These are phyloP conservation scores for Ancistrus triradiatus DNA, from an alignment of 2,113 vertebrate genomes.

Conservation along the genomic window DNA sequence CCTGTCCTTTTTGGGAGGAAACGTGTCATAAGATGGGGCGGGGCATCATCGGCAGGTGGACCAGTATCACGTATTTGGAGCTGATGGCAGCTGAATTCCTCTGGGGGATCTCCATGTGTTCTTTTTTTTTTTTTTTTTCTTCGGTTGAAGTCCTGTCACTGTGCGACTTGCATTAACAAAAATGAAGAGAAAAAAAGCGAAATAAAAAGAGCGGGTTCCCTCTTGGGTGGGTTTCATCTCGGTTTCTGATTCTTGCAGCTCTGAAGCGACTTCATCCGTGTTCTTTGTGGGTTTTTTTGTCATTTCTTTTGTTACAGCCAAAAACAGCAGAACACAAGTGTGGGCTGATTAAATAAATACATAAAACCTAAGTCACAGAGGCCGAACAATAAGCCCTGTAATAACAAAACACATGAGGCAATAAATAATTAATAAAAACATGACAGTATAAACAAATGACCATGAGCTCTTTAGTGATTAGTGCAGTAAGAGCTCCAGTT, in stretches of 20 bases:
- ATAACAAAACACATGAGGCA: too few species aligned
- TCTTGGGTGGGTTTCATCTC: constrained; percentile 22
- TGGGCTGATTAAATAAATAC: too few species aligned
- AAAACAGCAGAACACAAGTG: too few species aligned
- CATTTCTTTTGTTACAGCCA: too few species aligned
- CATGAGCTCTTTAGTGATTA: too few species aligned
- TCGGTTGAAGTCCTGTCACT: constrained; percentile 50
- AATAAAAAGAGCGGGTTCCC: constrained; percentile 50
- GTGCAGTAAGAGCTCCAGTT: too few species aligned
- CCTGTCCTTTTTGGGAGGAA: constrained; percentile 21
- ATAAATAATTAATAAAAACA: too few species aligned
- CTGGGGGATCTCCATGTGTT: constrained; percentile 39
- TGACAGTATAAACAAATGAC: too few species aligned
- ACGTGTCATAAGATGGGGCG: constrained; percentile 25
- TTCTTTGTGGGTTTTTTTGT: too few species aligned
- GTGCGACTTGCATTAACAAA: constrained; percentile 50
- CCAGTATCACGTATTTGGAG: constrained; percentile 35
- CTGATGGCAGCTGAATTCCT: constrained; percentile 47
- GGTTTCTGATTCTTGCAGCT: neutral
- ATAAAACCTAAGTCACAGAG: too few species aligned
- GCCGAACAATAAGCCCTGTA: too few species aligned
- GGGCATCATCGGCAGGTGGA: constrained; percentile 25
- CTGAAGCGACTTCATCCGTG: too few species aligned
- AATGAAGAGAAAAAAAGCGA: constrained; percentile 45
- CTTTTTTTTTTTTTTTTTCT: constrained; percentile 30